phyloP scores from a whole-genome alignment of 35 echinoderm and acorn worm species.

The Holothuria glaberrima region DNA sequence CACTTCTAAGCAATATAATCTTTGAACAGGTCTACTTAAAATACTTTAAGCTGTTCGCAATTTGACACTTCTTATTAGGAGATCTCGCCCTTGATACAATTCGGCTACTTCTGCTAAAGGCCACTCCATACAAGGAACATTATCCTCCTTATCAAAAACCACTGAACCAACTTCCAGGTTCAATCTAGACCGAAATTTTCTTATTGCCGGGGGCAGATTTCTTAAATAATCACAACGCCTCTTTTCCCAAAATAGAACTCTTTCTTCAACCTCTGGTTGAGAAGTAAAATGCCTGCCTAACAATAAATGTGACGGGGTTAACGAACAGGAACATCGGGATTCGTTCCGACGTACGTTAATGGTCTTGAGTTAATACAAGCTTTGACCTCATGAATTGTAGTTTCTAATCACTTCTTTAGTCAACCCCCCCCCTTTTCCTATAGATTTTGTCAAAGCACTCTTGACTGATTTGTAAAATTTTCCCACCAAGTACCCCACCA shows the following conservation, averaged over 20 bases:
- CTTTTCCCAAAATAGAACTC: no score
- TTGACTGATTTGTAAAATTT: constrained; percentile 10
- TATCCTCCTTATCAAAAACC: constrained; percentile 6
- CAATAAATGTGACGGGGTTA: constrained; percentile 15
- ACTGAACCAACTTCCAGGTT: neutral
- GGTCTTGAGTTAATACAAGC: no score
- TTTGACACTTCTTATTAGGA: no score
- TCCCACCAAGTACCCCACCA: constrained; percentile 41
- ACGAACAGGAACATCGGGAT: constrained; percentile 8
- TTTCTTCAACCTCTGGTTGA: no score
- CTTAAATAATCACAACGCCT: no score
- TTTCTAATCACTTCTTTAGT: constrained; percentile 9
- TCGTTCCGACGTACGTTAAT: neutral
- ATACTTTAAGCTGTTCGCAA: no score
- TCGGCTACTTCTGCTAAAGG: neutral
- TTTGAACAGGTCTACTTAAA: no score
- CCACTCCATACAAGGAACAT: constrained; percentile 38
- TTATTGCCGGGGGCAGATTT: no score
- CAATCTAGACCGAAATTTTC: neutral
- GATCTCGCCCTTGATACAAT: neutral
- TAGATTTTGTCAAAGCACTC: constrained; percentile 30
- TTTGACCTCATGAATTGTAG: constrained; percentile 6
- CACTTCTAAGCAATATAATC: neutral
- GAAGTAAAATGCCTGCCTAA: neutral
- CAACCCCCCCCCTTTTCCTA: neutral